Base-by-base conservation (phyloP, 2,113 vertebrate genomes). In the Chelonoidis abingdonii region DNA sequence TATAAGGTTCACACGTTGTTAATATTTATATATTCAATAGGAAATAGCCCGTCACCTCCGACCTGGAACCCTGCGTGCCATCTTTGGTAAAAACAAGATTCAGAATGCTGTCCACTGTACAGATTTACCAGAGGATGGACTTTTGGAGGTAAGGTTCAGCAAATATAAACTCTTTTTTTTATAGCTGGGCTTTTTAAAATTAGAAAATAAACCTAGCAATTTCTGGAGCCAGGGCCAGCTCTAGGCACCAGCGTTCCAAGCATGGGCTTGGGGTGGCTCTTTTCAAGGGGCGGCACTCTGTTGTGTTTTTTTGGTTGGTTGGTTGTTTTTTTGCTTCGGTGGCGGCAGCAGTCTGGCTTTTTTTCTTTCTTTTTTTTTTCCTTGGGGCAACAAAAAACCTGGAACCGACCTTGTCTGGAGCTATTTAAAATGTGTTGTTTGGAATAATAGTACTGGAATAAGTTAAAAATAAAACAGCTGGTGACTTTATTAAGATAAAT, bases 61-160 rank as follows among this genome's bases (percentile, higher is more conserved):
- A 31, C 99, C 99, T 35, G 93, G 94, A 56, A 99, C 99, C 2
- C 97, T 99, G 89, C 98, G 99, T 29, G 99, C 99, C 29, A 83
- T 98, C 50, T 99, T 99, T 22, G 99, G 99, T 41, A 99, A 98
- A 97, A 99, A 98, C 90, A 99, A 99, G 98, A 97, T 99, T 94
- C 99, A 99, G 95, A 99, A 99, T 91, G 99, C 98, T 2, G 97
- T 99, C 52, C 99, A 99, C 97, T 99, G 99, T 80, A 99, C 99
- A 0, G 99, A 99, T 95, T 98, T 99, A 78, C 99, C 99, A 5
- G 99, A 99, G 87, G 99, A 99, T 35, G 97, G 98, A 8, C 94
- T 99, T n/a, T 85, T 99, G 94, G 99, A 99, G 99, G 99, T 99
- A 98, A 98, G 97, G 50, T 7, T 72, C 80, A 31, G 41, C 83